Percentiles rank a stretch among this genome's conserved stretches.
These are phyloP conservation scores for Leucania comma DNA, from an alignment of 2,888 invertebrate species.

Conservation along the genomic window DNA sequence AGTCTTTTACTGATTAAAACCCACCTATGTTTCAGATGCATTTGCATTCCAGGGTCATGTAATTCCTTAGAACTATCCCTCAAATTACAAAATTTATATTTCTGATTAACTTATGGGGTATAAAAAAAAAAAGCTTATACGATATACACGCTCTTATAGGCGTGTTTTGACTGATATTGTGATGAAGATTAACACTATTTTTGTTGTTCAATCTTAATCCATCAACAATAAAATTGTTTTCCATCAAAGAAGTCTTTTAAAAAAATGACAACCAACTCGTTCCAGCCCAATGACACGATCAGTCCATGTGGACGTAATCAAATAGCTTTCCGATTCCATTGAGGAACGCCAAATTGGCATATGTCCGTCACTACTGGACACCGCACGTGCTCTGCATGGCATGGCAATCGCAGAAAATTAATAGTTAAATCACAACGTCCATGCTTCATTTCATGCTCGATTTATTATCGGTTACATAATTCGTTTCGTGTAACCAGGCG, in stretches of 20 bases:
- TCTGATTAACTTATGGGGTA: no score
- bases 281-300: background rate
- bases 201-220: no score
- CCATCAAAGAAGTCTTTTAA: background rate
- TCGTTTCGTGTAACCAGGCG: slow-evolving; percentile 16
- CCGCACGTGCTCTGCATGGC: slow-evolving; percentile 44
- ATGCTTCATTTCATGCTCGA: slow-evolving; percentile 17
- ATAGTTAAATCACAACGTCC: slow-evolving; percentile 27
- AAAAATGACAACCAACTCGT: background rate
- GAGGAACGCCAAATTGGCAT: slow-evolving; percentile 44
- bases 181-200: no score
- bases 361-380: slow-evolving; percentile 49
- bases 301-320: slow-evolving; percentile 5
- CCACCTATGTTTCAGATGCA: no score
- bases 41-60: no score
- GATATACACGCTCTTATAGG: no score
- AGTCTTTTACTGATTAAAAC: no score
- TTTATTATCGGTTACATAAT: slow-evolving; percentile 36
- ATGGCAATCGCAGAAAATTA: slow-evolving; percentile 39
- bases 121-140: no score
- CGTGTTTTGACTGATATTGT: no score
- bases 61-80: no score
- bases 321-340: slow-evolving; percentile 39
- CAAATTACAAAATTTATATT: no score
- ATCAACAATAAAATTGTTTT: background rate